Evolutionary conservation across 2,113 vertebrate genomes (phyloP).

Genomic region (Cochlearius cochlearius): DNA sequence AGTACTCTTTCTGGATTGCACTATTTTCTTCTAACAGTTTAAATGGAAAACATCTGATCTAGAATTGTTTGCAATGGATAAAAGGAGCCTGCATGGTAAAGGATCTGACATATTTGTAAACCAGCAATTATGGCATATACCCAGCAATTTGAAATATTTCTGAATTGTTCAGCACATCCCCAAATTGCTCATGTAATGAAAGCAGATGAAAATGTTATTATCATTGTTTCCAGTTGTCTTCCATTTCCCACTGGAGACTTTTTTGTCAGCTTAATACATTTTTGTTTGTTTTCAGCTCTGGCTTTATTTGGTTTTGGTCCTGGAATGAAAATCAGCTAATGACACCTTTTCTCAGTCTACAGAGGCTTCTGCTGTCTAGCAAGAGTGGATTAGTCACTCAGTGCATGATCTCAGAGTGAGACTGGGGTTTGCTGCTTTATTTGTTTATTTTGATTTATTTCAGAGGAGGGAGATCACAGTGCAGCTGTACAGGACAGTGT

Average conservation of each 20-base stretch:
- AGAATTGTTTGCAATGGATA: constrained; percentile 1
- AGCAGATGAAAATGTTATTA: constrained; percentile 59
- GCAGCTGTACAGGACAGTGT: background rate
- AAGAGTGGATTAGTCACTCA: background rate
- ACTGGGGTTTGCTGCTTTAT: background rate
- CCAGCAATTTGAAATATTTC: constrained; percentile 65
- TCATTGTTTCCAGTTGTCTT: constrained; percentile 61
- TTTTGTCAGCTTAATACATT: constrained; percentile 67
- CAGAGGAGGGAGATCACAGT: background rate
- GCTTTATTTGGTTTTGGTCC: constrained; percentile 60
- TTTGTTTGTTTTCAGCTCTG: constrained; percentile 61
- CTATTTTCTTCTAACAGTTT: background rate
- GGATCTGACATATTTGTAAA: constrained; percentile 54
- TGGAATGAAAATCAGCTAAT: constrained; percentile 57
- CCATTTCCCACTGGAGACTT: constrained; percentile 58
- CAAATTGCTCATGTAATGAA: constrained; percentile 63
- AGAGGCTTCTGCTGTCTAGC: background rate
- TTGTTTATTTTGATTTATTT: background rate
- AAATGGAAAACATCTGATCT: constrained; percentile 3
- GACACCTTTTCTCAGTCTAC: constrained; percentile 20
- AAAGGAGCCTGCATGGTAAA: constrained; percentile 31
- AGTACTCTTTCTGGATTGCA: background rate
- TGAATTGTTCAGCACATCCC: constrained; percentile 52
- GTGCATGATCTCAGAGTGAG: background rate
- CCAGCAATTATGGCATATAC: constrained; percentile 58